phyloP scores from a whole-genome alignment of 2,888 invertebrate species.

The Galeruca laticollis region DNA sequence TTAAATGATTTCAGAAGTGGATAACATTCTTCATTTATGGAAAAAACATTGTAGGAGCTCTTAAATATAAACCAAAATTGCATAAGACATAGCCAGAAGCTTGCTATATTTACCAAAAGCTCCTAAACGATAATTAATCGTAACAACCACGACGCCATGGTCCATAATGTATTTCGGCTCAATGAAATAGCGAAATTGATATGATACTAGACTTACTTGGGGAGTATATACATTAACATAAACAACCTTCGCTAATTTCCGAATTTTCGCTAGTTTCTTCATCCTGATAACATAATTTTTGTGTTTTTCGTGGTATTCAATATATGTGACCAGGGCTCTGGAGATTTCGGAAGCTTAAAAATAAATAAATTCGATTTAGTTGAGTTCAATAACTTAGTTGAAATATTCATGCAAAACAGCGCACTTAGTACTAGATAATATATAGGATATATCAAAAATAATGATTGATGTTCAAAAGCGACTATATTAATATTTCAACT shows the following conservation, averaged over 20 bases:
- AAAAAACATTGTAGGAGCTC: no score
- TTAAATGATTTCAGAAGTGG: no score
- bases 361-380: no score
- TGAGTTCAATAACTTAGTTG: no score
- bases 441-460: no score
- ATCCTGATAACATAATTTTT: slow-evolving; percentile 41
- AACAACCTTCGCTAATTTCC: slow-evolving; percentile 45
- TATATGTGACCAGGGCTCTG: slow-evolving; percentile 43
- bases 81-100: background rate
- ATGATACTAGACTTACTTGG: slow-evolving; percentile 40
- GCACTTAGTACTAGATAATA: no score
- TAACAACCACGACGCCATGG: slow-evolving; percentile 74
- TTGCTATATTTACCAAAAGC: slow-evolving; percentile 68
- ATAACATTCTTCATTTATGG: no score
- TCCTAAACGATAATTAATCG: slow-evolving; percentile 77
- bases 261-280: slow-evolving; percentile 1
- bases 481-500: no score
- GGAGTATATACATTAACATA: slow-evolving; percentile 49
- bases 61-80: no score
- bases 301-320: slow-evolving; percentile 42
- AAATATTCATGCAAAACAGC: no score
- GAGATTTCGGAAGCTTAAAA: slow-evolving; percentile 37
- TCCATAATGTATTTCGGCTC: slow-evolving; percentile 69
- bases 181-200: no score
- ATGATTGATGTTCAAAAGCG: no score